phyloP scores from a whole-genome alignment of 2,888 invertebrate genomes.

The Magallana nippona region DNA sequence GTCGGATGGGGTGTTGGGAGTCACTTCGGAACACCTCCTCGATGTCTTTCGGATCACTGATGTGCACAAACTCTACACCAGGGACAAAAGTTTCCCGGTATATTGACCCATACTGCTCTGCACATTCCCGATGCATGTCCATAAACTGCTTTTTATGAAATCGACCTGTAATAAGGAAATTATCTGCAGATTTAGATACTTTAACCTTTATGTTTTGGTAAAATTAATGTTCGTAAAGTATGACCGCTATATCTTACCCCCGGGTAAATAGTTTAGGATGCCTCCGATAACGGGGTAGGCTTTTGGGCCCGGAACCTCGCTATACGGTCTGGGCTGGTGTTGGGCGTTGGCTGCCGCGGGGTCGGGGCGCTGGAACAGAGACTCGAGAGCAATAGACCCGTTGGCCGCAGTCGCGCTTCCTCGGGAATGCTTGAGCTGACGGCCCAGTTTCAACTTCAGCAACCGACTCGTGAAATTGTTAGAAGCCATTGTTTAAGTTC shows the following conservation, averaged over 20 bases:
- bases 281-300: conserved; percentile 39
- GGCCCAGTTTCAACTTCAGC: not conserved
- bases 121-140: conserved; percentile 43
- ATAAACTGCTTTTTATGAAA: conserved; percentile 50
- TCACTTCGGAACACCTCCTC: conserved; percentile 64
- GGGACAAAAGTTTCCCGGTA: conserved; percentile 76
- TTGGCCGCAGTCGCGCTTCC: not conserved
- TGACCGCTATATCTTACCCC: conserved; percentile 26
- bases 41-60: conserved; percentile 68
- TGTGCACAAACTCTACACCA: conserved; percentile 72
- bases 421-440: not conserved
- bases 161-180: conserved; percentile 45
- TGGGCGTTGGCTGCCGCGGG: not conserved
- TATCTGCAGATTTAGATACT: not conserved
- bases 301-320: conserved; percentile 44
- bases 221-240: not conserved
- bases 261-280: conserved; percentile 37
- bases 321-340: not conserved
- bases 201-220: not conserved
- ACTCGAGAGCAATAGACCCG: not conserved
- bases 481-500: not conserved
- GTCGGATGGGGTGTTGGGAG: conserved; percentile 61
- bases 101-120: conserved; percentile 61
- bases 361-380: not conserved
- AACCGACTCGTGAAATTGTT: not conserved